Percentiles rank a stretch among this genome's conserved stretches.
phyloP scores from a whole-genome alignment of 1,140 invertebrate species.

The Diuraphis noxia region DNA sequence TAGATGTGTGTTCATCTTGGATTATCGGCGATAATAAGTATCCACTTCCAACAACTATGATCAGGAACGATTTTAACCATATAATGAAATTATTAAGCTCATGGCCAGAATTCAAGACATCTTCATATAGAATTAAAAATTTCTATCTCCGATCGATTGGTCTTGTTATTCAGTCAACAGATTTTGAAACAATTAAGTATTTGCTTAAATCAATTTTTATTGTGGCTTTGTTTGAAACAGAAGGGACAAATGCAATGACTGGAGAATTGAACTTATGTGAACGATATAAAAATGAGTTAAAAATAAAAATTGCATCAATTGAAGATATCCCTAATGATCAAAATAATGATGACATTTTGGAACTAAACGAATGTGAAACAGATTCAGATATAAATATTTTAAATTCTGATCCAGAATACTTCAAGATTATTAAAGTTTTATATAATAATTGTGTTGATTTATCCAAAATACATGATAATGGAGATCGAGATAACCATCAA shows the following conservation, averaged over 20 bases:
- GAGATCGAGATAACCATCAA: constrained; percentile 6
- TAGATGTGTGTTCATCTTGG: not conserved
- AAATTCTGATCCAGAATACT: not conserved
- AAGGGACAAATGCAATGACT: too few species aligned
- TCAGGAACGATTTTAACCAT: constrained; percentile 22
- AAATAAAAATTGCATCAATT: constrained; percentile 25
- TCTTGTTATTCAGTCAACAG: not conserved
- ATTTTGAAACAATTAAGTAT: not conserved
- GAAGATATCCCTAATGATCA: not conserved
- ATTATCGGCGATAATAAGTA: not conserved
- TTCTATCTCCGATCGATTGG: constrained; percentile 3
- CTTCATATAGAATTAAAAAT: constrained; percentile 20
- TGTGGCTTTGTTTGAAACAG: not conserved
- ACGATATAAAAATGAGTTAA: not conserved
- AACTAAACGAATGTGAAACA: not conserved
- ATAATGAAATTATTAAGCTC: constrained; percentile 13
- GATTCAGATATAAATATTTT: not conserved
- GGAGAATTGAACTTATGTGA: not conserved
- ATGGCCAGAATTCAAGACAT: not conserved
- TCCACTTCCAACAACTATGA: not conserved
- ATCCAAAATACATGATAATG: not conserved
- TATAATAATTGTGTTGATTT: not conserved
- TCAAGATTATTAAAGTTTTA: too few species aligned
- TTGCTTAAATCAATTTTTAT: constrained; percentile 2
- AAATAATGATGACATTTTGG: not conserved